These are phyloP conservation scores for Drosophila parthenogenetica DNA, from an alignment of 2,888 invertebrate species.

Conservation along the genomic window DNA sequence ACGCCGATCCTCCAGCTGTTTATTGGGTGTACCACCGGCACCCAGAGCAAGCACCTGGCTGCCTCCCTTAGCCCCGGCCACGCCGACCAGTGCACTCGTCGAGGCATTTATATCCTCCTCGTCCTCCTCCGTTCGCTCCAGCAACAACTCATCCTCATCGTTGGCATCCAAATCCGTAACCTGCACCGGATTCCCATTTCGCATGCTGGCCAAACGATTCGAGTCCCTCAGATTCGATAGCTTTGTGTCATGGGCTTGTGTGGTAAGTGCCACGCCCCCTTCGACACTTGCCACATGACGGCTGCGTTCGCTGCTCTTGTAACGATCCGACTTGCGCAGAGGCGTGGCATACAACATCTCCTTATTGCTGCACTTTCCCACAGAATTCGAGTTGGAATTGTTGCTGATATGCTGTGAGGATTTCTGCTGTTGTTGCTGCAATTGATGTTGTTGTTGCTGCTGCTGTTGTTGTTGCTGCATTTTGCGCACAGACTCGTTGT, in stretches of 20 bases:
- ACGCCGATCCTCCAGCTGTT: constrained; percentile 84
- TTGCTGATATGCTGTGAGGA: constrained; percentile 53
- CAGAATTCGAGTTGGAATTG: constrained; percentile 63
- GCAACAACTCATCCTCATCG: constrained; percentile 54
- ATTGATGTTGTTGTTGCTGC: constrained; percentile 30
- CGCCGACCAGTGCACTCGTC: constrained; percentile 72
- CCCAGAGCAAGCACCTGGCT: constrained; percentile 59
- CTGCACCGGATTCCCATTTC: constrained; percentile 81
- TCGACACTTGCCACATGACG: constrained; percentile 58
- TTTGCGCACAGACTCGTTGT: constrained; percentile 85
- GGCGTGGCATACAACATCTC: constrained; percentile 85
- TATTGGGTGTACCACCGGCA: constrained; percentile 62
- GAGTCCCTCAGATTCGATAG: constrained; percentile 83
- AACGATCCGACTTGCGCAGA: constrained; percentile 84
- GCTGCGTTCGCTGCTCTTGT: constrained; percentile 83
- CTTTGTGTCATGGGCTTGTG: constrained; percentile 56
- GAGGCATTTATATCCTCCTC: constrained; percentile 75
- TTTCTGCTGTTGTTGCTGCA: constrained; percentile 57
- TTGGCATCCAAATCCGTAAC: constrained; percentile 83
- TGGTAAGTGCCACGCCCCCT: constrained; percentile 16
- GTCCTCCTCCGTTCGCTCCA: constrained; percentile 6
- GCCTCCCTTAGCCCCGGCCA: constrained; percentile 56
- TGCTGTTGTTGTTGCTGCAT: constrained; percentile 81
- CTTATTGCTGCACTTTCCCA: constrained; percentile 71
- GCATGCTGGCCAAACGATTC: constrained; percentile 75